Evolutionary conservation across 2,797 vertebrate species (phyloP), one percentile per base, ranked within the genome.

Genomic region (Mus caroli): DNA sequence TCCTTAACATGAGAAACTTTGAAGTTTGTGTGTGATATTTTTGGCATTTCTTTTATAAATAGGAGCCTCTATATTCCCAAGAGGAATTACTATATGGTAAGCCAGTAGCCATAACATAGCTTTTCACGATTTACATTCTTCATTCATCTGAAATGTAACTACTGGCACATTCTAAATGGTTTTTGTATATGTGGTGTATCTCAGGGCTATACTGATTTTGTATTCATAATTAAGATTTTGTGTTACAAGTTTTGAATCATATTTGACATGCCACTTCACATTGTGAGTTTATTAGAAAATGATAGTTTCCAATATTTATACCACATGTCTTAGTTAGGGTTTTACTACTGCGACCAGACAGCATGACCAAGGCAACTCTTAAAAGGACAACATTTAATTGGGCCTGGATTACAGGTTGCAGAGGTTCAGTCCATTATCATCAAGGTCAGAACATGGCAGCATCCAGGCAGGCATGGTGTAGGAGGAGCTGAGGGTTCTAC

Each of bases 231-330:
- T 67, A 67, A 13, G 80, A 88, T 91, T 86, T 84, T 71, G 69
- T 89, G 85, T 75, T 89, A 56, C 0, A 92, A 75, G 24, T 79
- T 69, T 79, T 79, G 40, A 92, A 69, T 95, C 78, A 87, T 83
- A 86, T 83, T 52, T 82, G 15, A 85, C 40, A 62, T 58, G 54
- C 54, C 54, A 43, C 64, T n/a, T 46, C 82, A 64, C n/a, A 82
- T 54, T 91, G 19, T 93, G 15, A 19, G 11, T 13, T 22, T 40
- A 58, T n/a, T 80, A 43, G 6, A 64, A 92, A 92, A 50, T 77
- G 80, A 60, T 73, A 93, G 73, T n/a, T 26, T 78, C 60, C 88
- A 84, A 60, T 79, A 46, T 80, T 64, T 80, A 62, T 34, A 88
- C 54, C 88, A 60, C 64, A 94, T 15, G 31, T 67, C 31, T 67